Evolutionary conservation across 2,797 vertebrate genomes (phyloP).

Genomic region (Vireo griseus): DNA sequence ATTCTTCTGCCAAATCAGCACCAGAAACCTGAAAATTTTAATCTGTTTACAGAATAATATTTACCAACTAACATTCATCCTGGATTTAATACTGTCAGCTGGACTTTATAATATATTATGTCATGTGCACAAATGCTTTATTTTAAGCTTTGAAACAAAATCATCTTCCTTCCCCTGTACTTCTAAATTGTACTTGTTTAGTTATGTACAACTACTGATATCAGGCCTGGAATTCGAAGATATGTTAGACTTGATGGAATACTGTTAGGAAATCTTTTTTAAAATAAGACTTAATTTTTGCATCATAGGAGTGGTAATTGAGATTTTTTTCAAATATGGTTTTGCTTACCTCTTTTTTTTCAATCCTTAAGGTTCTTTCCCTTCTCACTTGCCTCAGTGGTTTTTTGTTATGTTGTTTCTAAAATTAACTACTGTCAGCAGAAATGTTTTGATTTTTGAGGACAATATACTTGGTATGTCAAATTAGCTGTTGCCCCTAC

Average conservation of each 20-base stretch:
- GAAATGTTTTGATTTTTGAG: background rate
- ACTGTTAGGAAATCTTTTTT: background rate
- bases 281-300: background rate
- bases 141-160: slow-evolving; percentile 4
- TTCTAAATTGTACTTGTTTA: background rate
- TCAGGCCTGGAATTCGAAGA: background rate
- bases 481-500: background rate
- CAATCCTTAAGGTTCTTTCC: background rate
- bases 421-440: background rate
- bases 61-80: background rate
- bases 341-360: background rate
- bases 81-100: background rate
- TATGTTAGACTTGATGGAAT: background rate
- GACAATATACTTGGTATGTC: background rate
- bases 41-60: background rate
- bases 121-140: background rate
- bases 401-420: background rate
- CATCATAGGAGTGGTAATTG: background rate
- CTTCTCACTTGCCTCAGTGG: background rate
- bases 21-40: background rate
- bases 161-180: background rate
- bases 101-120: background rate
- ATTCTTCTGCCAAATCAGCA: background rate
- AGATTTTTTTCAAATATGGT: background rate
- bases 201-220: background rate